Conservation (phyloP, 2,888 invertebrate species). For the Nowickia ferox region DNA sequence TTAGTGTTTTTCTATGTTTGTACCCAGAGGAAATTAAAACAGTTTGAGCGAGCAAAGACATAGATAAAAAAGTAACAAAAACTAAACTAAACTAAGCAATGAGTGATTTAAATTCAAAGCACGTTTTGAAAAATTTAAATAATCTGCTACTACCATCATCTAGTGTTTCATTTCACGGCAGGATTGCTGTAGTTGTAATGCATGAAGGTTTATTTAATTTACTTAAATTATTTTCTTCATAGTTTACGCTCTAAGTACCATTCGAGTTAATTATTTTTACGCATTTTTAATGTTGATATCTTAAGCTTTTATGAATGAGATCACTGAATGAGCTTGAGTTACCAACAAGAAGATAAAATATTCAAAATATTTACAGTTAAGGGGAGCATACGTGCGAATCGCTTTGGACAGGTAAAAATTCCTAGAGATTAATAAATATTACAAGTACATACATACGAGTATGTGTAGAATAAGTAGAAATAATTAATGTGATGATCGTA, state of each 20-base stretch:
- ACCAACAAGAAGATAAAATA: not conserved
- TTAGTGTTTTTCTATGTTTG: constrained; percentile 2
- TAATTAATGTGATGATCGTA: too few species aligned
- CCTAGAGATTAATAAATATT: too few species aligned
- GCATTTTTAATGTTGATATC: constrained; percentile 41
- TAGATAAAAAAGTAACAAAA: not conserved
- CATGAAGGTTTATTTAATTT: constrained; percentile 48
- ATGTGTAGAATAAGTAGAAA: too few species aligned
- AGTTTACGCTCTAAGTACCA: constrained; percentile 53
- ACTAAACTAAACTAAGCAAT: not conserved
- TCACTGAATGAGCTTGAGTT: not conserved
- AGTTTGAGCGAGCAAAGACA: not conserved
- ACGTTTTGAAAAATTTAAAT: constrained; percentile 52
- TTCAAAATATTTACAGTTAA: too few species aligned
- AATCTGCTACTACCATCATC: constrained; percentile 32
- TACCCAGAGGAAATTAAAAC: constrained; percentile 33
- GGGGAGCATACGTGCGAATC: too few species aligned
- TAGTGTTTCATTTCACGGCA: constrained; percentile 24
- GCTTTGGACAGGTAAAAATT: too few species aligned
- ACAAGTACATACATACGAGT: too few species aligned
- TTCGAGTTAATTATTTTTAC: constrained; percentile 49
- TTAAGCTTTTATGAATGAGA: not conserved
- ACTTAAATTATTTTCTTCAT: constrained; percentile 45
- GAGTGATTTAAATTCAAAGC: constrained; percentile 32
- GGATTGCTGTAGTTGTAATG: not conserved